Evolutionary conservation across 2,797 vertebrate species (phyloP).

Genomic region (Hoplostethus atlanticus): DNA sequence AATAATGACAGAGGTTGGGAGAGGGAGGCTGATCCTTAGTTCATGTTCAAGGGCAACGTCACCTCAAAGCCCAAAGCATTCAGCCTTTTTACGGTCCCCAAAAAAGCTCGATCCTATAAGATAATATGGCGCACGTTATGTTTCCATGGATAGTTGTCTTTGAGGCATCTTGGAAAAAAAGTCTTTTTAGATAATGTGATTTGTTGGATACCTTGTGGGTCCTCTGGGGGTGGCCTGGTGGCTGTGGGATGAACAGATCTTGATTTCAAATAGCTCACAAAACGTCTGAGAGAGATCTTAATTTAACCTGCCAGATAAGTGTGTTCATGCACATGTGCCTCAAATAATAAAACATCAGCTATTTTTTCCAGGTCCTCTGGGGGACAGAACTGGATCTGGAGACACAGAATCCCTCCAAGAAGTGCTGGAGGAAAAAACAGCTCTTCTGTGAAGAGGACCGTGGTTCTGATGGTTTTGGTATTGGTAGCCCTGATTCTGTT

Average conservation of each 20-base stretch:
- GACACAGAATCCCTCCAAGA: conserved; percentile 63
- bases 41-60: neutral
- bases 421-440: conserved; percentile 61
- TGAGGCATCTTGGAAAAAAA: conserved; percentile 5
- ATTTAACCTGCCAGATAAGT: neutral
- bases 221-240: neutral
- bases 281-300: neutral
- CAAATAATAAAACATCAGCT: neutral
- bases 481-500: too few relatives aligned
- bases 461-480: neutral
- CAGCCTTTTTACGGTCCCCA: neutral
- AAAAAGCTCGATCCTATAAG: neutral
- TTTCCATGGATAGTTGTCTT: neutral
- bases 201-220: neutral
- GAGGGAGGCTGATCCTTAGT: neutral
- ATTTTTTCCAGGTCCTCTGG: conserved; percentile 15
- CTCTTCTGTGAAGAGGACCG: conserved; percentile 34
- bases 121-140: conserved; percentile 10
- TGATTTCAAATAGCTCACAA: neutral
- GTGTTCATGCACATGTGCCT: neutral
- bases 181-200: neutral
- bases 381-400: conserved; percentile 43
- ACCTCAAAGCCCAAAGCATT: neutral
- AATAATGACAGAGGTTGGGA: neutral
- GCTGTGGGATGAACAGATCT: neutral